Evolutionary conservation across 2,113 vertebrate genomes (phyloP).

Genomic region (Gymnarchus niloticus): DNA sequence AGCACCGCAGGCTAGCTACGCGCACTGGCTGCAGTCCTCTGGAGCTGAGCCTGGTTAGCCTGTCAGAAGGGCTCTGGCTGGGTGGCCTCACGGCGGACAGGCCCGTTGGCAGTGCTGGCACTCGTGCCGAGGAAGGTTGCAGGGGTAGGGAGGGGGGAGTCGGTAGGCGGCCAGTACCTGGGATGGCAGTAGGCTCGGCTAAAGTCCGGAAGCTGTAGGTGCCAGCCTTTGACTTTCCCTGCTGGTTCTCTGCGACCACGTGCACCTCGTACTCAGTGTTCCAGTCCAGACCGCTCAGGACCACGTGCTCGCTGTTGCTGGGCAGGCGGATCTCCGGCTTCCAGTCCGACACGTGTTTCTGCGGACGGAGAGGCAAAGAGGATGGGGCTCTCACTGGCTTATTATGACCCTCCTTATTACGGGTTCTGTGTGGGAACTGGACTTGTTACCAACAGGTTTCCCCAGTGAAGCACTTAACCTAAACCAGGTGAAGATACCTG

Average conservation of each 20-base stretch:
- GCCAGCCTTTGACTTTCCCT: slow-evolving; percentile 80
- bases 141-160: background rate
- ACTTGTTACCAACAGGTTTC: background rate
- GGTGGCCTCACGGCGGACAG: background rate
- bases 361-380: slow-evolving; percentile 10
- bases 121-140: background rate
- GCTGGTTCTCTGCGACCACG: slow-evolving; percentile 87
- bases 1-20: background rate
- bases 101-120: background rate
- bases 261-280: slow-evolving; percentile 87
- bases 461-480: background rate
- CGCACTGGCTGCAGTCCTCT: background rate
- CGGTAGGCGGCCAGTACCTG: slow-evolving; percentile 69
- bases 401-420: background rate
- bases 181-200: slow-evolving; percentile 78
- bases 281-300: slow-evolving; percentile 85
- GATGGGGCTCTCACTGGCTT: background rate
- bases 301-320: slow-evolving; percentile 68
- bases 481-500: background rate
- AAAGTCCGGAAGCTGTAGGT: slow-evolving; percentile 74
- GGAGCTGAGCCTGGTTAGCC: background rate
- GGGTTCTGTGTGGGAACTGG: background rate
- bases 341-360: slow-evolving; percentile 82
- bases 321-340: slow-evolving; percentile 87
- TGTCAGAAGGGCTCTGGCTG: background rate